phyloP scores from a whole-genome alignment of 37 sponge, comb jelly and placozoan species.

The Cliona cf. orientalis region DNA sequence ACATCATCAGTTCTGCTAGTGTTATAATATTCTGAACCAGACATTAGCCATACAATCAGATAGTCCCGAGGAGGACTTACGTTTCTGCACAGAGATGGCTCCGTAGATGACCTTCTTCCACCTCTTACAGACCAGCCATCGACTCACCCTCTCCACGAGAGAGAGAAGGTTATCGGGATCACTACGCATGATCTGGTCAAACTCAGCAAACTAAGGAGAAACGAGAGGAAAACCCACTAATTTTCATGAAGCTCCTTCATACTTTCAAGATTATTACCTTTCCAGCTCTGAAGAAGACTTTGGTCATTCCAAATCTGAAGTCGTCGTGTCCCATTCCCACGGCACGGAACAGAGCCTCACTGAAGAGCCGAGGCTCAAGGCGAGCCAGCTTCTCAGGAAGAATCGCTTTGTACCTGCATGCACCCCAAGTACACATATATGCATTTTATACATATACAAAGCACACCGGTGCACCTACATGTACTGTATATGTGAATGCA shows the following conservation, averaged over 20 bases:
- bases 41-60: too few species aligned
- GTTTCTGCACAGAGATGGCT: slow-evolving; percentile 88
- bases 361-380: slow-evolving; percentile 85
- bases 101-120: slow-evolving; percentile 95
- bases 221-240: not conserved
- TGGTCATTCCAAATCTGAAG: slow-evolving; percentile 90
- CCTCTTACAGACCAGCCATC: slow-evolving; percentile 82
- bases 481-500: too few species aligned
- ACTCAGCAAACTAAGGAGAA: slow-evolving; percentile 91
- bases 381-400: slow-evolving; percentile 75
- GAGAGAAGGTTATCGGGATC: slow-evolving; percentile 70
- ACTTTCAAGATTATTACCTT: slow-evolving; percentile 61
- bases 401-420: slow-evolving; percentile 76
- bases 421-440: too few species aligned
- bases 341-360: slow-evolving; percentile 91
- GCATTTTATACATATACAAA: too few species aligned
- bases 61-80: slow-evolving; percentile 68
- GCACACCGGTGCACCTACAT: too few species aligned
- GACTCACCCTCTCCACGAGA: slow-evolving; percentile 71
- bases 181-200: slow-evolving; percentile 92
- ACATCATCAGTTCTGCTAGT: too few species aligned
- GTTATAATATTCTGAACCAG: too few species aligned
- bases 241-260: not conserved
- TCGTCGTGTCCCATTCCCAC: slow-evolving; percentile 85
- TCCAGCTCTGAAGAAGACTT: slow-evolving; percentile 97